These are phyloP conservation scores for Sphaeramia orbicularis DNA, from an alignment of 2,797 vertebrate genomes.

Conservation along the genomic window DNA sequence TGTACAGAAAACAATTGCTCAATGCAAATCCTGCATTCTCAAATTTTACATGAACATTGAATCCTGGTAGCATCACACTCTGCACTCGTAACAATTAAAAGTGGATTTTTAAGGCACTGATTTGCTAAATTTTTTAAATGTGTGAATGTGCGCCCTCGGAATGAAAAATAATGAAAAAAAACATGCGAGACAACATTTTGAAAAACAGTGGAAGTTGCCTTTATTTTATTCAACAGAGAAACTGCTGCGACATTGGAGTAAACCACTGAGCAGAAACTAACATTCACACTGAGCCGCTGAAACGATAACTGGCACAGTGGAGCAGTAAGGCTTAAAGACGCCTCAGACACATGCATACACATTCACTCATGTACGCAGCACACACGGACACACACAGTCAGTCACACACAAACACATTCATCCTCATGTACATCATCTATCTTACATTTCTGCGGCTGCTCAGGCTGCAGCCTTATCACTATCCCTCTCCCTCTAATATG, in stretches of 20 bases:
- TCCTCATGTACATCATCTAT: slow-evolving; percentile 77
- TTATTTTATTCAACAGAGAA: slow-evolving; percentile 82
- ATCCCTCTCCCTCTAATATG: slow-evolving; percentile 54
- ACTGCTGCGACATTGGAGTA: slow-evolving; percentile 70
- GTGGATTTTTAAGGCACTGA: too few relatives aligned
- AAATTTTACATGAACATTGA: too few relatives aligned
- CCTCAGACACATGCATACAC: slow-evolving; percentile 70
- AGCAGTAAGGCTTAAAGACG: slow-evolving; percentile 79
- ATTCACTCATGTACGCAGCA: slow-evolving; percentile 20
- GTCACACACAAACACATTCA: slow-evolving; percentile 37
- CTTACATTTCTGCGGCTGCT: slow-evolving; percentile 70
- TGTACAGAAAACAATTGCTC: too few relatives aligned
- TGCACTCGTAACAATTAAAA: too few relatives aligned
- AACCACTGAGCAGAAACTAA: slow-evolving; percentile 81
- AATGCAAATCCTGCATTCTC: too few relatives aligned
- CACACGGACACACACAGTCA: slow-evolving; percentile 21
- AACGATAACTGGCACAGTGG: slow-evolving; percentile 79
- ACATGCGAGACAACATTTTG: slow-evolving; percentile 40
- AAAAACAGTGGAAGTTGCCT: slow-evolving; percentile 81
- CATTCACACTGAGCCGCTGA: slow-evolving; percentile 82
- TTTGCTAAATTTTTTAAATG: not conserved
- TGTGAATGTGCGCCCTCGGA: not conserved
- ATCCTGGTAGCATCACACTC: too few relatives aligned
- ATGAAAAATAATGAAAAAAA: slow-evolving; percentile 22
- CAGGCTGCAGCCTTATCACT: slow-evolving; percentile 54